Evolutionary conservation across 2,888 invertebrate genomes (phyloP), one percentile per base, ranked within the genome.

Genomic region (Aplocera efformata): DNA sequence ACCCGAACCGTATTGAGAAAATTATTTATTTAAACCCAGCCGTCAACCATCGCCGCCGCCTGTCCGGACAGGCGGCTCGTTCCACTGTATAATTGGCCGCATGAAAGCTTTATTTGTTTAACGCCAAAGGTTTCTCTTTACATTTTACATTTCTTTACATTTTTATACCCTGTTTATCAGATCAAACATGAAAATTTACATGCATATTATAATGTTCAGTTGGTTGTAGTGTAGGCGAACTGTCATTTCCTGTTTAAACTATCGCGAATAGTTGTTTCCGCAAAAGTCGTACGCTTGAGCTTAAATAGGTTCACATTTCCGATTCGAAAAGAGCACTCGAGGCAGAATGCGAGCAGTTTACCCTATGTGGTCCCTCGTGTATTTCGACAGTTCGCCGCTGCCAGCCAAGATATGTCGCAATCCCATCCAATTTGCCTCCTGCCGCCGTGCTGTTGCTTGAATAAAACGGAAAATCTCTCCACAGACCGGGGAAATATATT

Each of bases 341-440:
- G 67, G 65, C 66, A 68, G 67, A 72, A 80, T 76, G 64, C 67
- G 70, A 77, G 69, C 77, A 75, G 78, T 80, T 80, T 79, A 79
- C 73, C 70, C 71, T 67, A 61, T 64, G 56, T 65, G 67, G 64
- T 74, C 72, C 70, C 74, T 60, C 68, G 77, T 73, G 75, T 76
- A 75, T 78, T 81, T 81, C 75, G 73, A 69, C 78, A 79, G 74
- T 72, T 76, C 67, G 62, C 69, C 66, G 69, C 72, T 72, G 74
- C 72, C 68, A 72, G 68, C 72, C 67, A 67, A 82, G 79, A 80
- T 84, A 80, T 81, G 80, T 83, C 81, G 78, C 83, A 83, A 81
- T 84, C 78, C 76, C 66, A 77, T 82, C 83, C 82, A 85, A 84
- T 84, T 85, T 82, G 76, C 79, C 76, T 80, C 68, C 74, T 73